Percentiles rank a stretch among this genome's conserved stretches.
These are phyloP conservation scores for Buphagus erythrorhynchus DNA, from an alignment of 2,797 vertebrate species.

Conservation along the genomic window DNA sequence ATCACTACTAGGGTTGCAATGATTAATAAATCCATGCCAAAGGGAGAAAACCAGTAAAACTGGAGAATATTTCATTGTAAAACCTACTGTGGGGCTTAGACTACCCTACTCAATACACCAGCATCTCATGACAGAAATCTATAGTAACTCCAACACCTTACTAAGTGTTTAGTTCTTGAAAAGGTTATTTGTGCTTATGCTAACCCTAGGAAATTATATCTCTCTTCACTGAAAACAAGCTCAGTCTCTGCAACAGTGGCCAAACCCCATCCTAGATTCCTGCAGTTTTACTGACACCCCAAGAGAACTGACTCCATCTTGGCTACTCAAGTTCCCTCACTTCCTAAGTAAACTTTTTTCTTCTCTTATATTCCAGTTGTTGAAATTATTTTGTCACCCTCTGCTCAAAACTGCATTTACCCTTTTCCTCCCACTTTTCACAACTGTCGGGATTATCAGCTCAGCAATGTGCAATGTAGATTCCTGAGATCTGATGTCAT, in stretches of 20 bases:
- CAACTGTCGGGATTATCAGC: slow-evolving; percentile 39
- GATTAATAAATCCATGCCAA: background rate
- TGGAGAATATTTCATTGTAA: background rate
- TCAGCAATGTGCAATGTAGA: slow-evolving; percentile 19
- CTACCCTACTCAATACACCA: background rate
- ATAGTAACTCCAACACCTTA: background rate
- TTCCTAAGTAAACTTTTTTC: slow-evolving; percentile 9
- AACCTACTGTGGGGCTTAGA: background rate
- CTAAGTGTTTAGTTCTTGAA: background rate
- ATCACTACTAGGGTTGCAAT: background rate
- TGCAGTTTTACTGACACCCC: background rate
- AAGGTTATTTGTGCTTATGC: background rate
- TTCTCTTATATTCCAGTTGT: slow-evolving; percentile 28
- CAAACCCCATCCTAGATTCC: background rate
- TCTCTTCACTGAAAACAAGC: background rate
- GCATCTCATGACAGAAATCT: background rate
- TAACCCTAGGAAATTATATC: background rate
- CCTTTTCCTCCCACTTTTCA: slow-evolving; percentile 58
- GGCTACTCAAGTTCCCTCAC: background rate
- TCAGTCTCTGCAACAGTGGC: background rate
- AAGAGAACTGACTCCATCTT: background rate
- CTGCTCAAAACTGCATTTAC: slow-evolving; percentile 11
- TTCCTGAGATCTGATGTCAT: slow-evolving; percentile 52
- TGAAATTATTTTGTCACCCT: slow-evolving; percentile 15
- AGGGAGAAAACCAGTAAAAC: background rate